Base-by-base conservation (phyloP, 2,113 vertebrate genomes). In the Orthonyx spaldingii region DNA sequence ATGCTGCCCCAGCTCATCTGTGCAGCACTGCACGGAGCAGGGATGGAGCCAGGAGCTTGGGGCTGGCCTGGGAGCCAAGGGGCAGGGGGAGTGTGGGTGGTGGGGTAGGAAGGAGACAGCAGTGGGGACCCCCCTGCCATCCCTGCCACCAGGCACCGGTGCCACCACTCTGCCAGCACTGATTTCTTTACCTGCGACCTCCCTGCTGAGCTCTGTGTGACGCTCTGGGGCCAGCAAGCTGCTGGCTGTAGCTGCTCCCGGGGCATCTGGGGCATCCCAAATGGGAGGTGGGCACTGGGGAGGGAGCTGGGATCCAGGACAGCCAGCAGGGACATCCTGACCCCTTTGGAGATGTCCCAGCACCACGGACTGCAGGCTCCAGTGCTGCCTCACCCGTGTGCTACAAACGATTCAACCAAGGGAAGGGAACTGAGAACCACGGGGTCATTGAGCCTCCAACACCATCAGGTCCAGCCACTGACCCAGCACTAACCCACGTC, bases 331-430 rank as follows among this genome's bases (percentile, higher is more conserved):
- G 5, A 30, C 57, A 17, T 30, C 65, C 72, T 69, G 33, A n/a
- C 8, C 63, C 0, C 27, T 56, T 3, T 3, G 9, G 24, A 23
- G 19, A 14, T 26, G 2, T 2, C 37, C 21, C 11, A 21, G 11
- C 12, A 0, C 24, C 21, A 0, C 2, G 13, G 32, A 2, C 15
- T 22, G 10, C 28, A 27, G 44, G 33, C 39, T 63, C 39, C 13
- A 24, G 18, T 0, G 0, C 56, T 66, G 61, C 17, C 1, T 42
- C 11, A 3, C 32, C 13, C 2, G 17, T 20, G 33, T 11, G 35
- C 13, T 6, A 4, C 35, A 15, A 78, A 33, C 0, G 0, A 6
- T 9, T 27, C 21, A 0, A 0, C 30, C 41, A 13, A 0, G 5
- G 19, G 26, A 22, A 85, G 50, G 16, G 41, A 42, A 55, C 27